phyloP scores from a whole-genome alignment of 1,140 invertebrate species.

The Pristionchus pacificus region DNA sequence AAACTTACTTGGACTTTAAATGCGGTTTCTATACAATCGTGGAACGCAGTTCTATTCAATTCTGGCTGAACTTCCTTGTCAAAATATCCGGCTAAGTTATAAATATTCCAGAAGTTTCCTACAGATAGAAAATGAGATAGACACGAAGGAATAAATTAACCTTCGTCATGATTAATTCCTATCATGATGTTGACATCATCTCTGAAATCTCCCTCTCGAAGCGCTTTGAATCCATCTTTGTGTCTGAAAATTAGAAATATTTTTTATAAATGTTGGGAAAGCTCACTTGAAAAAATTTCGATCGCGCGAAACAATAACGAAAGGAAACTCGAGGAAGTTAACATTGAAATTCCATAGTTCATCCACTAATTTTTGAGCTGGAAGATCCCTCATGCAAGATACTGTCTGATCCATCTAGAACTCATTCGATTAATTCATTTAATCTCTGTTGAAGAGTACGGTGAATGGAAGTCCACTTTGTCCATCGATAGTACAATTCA shows the following conservation, averaged over 20 bases:
- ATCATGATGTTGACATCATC: constrained; percentile 56
- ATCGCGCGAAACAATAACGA: constrained; percentile 55
- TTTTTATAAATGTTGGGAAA: too few species aligned
- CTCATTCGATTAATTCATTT: too few species aligned
- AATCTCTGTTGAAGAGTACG: too few species aligned
- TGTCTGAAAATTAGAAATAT: constrained; percentile 26
- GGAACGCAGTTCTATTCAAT: constrained; percentile 44
- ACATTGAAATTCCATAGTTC: constrained; percentile 52
- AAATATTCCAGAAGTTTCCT: constrained; percentile 57
- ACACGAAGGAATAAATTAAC: constrained; percentile 9
- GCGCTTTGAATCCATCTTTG: constrained; percentile 49
- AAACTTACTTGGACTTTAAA: constrained; percentile 17
- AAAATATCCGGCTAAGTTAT: constrained; percentile 54
- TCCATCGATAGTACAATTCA: constrained; percentile 55
- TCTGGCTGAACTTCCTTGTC: constrained; percentile 46
- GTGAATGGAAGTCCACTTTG: too few species aligned
- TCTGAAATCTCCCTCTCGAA: constrained; percentile 43
- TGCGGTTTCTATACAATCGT: constrained; percentile 47
- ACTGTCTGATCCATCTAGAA: constrained; percentile 39
- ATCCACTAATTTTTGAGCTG: constrained; percentile 40
- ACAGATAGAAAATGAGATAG: not conserved
- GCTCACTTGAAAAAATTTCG: constrained; percentile 48
- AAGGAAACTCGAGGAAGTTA: constrained; percentile 53
- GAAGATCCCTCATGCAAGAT: constrained; percentile 35
- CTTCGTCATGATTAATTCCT: constrained; percentile 56